phyloP scores from a whole-genome alignment of 2,888 invertebrate species.

The Embidobia sp. region DNA sequence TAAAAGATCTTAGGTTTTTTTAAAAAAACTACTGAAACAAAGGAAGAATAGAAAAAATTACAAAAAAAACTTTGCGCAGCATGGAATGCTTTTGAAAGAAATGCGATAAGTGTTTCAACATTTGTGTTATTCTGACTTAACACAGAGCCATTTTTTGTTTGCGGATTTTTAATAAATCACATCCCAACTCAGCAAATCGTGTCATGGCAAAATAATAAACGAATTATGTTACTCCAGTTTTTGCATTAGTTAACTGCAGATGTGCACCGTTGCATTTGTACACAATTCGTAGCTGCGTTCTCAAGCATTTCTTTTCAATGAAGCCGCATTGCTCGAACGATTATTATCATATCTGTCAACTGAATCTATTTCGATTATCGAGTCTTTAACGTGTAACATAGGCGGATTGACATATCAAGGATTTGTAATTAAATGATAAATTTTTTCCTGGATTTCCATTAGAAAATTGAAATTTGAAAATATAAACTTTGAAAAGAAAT shows the following conservation, averaged over 20 bases:
- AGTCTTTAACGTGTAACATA: background rate
- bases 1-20: no score
- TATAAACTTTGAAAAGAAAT: background rate
- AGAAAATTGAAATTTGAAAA: background rate
- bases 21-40: no score
- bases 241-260: background rate
- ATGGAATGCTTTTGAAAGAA: no score
- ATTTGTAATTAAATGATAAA: background rate
- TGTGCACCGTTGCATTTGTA: background rate
- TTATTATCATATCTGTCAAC: conserved; percentile 14
- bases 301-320: conserved; percentile 16
- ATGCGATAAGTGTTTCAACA: no score
- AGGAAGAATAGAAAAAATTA: no score
- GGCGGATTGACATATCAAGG: conserved; percentile 1
- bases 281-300: background rate
- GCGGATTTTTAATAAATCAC: no score
- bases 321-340: conserved; percentile 11
- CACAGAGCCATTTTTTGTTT: no score
- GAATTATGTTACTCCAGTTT: conserved; percentile 1
- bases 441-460: background rate
- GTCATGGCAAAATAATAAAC: conserved; percentile 15
- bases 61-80: no score
- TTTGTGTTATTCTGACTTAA: no score
- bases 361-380: background rate
- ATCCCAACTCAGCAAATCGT: no score